Evolutionary conservation across 2,888 invertebrate species (phyloP).

Genomic region (Hyposoter didymator): DNA sequence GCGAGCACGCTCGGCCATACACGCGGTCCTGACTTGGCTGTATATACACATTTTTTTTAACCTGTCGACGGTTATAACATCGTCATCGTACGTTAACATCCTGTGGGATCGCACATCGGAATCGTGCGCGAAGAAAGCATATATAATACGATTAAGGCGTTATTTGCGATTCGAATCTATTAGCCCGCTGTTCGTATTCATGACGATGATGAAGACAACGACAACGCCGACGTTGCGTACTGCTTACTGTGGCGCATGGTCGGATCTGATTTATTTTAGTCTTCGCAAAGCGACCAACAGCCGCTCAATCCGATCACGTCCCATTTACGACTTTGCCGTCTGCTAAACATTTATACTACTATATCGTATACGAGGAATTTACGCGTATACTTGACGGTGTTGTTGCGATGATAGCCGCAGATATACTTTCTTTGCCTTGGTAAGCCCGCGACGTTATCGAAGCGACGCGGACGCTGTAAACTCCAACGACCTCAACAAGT

Average conservation of each 20-base stretch:
- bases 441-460: background rate
- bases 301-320: constrained; percentile 58
- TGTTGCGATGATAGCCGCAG: constrained; percentile 2
- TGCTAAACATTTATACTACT: constrained; percentile 22
- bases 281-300: constrained; percentile 49
- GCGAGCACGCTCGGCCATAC: background rate
- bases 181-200: constrained; percentile 32
- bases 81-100: constrained; percentile 57
- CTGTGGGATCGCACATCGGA: constrained; percentile 10
- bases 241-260: constrained; percentile 61
- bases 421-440: constrained; percentile 11
- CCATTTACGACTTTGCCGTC: constrained; percentile 60
- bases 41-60: constrained; percentile 1
- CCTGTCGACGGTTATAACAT: constrained; percentile 40
- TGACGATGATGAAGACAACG: constrained; percentile 44
- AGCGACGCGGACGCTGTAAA: background rate
- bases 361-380: background rate
- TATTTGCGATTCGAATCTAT: constrained; percentile 52
- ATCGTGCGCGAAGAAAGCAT: constrained; percentile 21
- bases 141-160: constrained; percentile 40
- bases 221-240: constrained; percentile 37
- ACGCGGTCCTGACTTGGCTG: background rate
- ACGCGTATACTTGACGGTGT: background rate
- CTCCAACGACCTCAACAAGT: background rate
- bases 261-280: constrained; percentile 60